A percentile compares a stretch with the other conserved stretches of the same genome.
phyloP scores from a whole-genome alignment of 1,140 invertebrate genomes.

The Leptestheria dahalacensis region DNA sequence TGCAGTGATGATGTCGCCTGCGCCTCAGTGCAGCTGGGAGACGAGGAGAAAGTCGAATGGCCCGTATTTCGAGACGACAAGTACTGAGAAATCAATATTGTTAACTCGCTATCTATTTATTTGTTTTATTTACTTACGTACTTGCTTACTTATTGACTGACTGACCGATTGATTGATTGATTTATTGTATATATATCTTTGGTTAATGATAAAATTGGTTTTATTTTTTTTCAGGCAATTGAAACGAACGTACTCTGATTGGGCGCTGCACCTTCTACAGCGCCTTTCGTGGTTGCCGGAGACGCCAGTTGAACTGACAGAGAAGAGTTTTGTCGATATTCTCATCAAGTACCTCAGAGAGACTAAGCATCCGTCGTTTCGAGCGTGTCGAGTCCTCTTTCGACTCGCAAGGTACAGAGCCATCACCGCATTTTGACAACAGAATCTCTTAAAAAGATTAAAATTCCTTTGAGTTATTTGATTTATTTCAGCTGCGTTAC shows the following conservation, averaged over 20 bases:
- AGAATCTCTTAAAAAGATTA: neutral
- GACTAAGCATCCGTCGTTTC: neutral
- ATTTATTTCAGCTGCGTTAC: constrained; percentile 3
- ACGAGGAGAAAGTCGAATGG: neutral
- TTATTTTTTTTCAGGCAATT: neutral
- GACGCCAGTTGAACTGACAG: neutral
- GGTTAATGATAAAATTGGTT: too few relatives aligned
- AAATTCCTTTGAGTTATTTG: neutral
- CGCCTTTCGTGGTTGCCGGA: neutral
- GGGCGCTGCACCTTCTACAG: neutral
- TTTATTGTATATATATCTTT: too few relatives aligned
- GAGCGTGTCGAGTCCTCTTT: constrained; percentile 2
- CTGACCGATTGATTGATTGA: too few relatives aligned
- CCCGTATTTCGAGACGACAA: neutral
- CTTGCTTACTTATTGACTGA: too few relatives aligned
- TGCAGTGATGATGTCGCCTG: neutral
- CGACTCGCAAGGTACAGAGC: neutral
- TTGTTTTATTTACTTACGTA: too few relatives aligned
- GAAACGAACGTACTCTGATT: neutral
- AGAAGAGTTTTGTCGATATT: neutral
- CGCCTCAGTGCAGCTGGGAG: neutral
- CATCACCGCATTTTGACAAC: neutral
- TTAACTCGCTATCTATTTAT: too few relatives aligned
- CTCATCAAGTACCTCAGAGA: neutral
- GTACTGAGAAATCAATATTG: too few relatives aligned